Base-by-base conservation (phyloP, 2,888 invertebrate genomes). In the Tridacna crocea region DNA sequence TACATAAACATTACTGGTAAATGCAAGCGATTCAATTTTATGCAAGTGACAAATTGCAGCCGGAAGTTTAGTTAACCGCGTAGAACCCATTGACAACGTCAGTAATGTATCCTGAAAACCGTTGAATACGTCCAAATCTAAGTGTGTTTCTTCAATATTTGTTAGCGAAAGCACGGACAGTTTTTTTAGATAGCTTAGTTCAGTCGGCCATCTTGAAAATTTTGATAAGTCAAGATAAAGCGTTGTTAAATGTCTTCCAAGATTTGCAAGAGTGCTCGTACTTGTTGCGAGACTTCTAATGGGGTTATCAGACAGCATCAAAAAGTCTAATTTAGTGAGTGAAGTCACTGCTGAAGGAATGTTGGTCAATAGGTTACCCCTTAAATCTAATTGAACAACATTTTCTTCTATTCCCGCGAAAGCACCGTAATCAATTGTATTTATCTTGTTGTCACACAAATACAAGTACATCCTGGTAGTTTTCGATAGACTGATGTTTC, bases 21-120 rank as follows among this genome's bases (percentile, higher is more conserved):
- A 70, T 6, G 22, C 1, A 11, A 70, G n/a, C 3, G 26, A 47
- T 17, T 13, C 22, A 22, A 70, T 48, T 0, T 70, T 46, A 8
- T 48, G 26, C 17, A 70, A 51, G 51, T 70, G 70, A 70, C 70
- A 70, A 22, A 70, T 26, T 19, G 70, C 51, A 10, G 17, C 26
- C 15, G 70, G 70, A 10, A 70, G 24, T 70, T 36, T 48, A 8
- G n/a, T 51, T 26, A 70, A 24, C 48, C 48, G 10, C 2, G 70
- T 24, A 26, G 48, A 19, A 0, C 22, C 2, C 48, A 70, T 70
- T 4, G 12, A 10, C 17, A 70, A 51, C 11, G 15, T 51, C 6
- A 0, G 10, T 24, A 70, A 13, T 17, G 70, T 70, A 24, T 70
- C 24, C 24, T 24, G 51, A 17, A 70, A 70, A 15, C 51, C 70